phyloP scores from a whole-genome alignment of 2,888 invertebrate species.

The Stegophylla sp. region DNA sequence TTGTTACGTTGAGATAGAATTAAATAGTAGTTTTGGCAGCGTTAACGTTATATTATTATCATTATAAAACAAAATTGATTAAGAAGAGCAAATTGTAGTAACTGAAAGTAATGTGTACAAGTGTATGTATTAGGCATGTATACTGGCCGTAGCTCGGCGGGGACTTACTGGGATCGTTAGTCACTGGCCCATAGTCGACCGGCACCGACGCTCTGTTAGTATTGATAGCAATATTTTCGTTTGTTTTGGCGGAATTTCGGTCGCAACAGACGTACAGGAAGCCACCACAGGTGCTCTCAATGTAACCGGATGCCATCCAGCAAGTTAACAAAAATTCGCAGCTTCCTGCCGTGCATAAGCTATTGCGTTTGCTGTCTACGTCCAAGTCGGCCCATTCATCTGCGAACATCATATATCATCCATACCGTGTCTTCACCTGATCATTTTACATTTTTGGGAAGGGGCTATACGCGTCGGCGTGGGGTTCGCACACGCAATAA shows the following conservation, averaged over 20 bases:
- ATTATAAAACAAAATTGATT: background rate
- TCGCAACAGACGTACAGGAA: conserved; percentile 87
- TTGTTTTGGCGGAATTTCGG: conserved; percentile 67
- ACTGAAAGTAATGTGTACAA: conserved; percentile 3
- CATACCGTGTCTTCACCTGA: conserved; percentile 47
- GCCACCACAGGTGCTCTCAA: conserved; percentile 83
- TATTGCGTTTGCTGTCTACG: conserved; percentile 59
- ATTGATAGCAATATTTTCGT: conserved; percentile 62
- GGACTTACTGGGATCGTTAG: conserved; percentile 79
- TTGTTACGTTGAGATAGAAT: background rate
- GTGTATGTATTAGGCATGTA: background rate
- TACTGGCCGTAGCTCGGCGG: conserved; percentile 34
- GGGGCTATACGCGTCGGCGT: background rate
- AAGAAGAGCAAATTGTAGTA: background rate
- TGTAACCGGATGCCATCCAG: conserved; percentile 86
- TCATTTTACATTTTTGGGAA: conserved; percentile 34
- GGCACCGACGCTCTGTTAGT: conserved; percentile 64
- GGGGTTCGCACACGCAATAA: background rate
- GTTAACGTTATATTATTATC: background rate
- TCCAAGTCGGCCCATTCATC: conserved; percentile 61
- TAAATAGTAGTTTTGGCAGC: background rate
- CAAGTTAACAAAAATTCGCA: conserved; percentile 92
- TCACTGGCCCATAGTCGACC: conserved; percentile 75
- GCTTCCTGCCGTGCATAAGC: conserved; percentile 67
- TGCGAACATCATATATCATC: conserved; percentile 59